Percentiles rank a stretch among this genome's conserved stretches.
Evolutionary conservation across 2,888 invertebrate species (phyloP).

Genomic region (Xestoiulus laeticollis): DNA sequence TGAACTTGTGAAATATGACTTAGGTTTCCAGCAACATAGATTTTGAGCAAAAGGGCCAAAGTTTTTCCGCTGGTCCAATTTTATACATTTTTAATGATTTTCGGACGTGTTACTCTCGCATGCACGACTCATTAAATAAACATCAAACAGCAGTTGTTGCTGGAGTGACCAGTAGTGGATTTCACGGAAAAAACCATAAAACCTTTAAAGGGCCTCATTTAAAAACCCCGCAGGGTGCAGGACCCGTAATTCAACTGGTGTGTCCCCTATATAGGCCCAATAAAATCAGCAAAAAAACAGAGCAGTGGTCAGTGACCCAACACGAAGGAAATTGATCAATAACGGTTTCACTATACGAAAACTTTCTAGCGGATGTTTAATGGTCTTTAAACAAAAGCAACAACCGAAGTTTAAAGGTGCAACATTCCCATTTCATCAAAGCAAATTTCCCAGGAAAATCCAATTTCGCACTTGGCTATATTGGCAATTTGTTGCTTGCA

Average conservation of each 20-base stretch:
- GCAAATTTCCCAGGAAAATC: not conserved
- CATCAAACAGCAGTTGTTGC: constrained; percentile 41
- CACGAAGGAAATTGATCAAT: constrained; percentile 20
- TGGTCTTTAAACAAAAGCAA: not conserved
- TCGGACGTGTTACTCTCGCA: constrained; percentile 13
- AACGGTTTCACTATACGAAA: not conserved
- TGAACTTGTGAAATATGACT: not conserved
- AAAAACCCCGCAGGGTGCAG: not conserved
- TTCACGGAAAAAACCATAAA: constrained; percentile 25
- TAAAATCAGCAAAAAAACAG: constrained; percentile 18
- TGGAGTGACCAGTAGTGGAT: constrained; percentile 35
- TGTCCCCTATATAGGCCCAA: constrained; percentile 24
- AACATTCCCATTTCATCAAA: not conserved
- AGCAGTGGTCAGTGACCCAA: not conserved
- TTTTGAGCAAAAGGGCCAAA: not conserved
- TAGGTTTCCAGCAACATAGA: not conserved
- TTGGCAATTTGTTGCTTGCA: not conserved
- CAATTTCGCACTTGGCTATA: not conserved
- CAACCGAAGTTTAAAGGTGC: not conserved
- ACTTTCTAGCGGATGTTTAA: constrained; percentile 10
- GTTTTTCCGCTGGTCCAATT: constrained; percentile 1
- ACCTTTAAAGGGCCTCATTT: constrained; percentile 29
- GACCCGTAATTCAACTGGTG: constrained; percentile 24
- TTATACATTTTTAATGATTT: constrained; percentile 35
- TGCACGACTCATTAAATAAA: constrained; percentile 41